Conservation (phyloP, 2,113 vertebrate genomes). For the Nannospalax galili region DNA sequence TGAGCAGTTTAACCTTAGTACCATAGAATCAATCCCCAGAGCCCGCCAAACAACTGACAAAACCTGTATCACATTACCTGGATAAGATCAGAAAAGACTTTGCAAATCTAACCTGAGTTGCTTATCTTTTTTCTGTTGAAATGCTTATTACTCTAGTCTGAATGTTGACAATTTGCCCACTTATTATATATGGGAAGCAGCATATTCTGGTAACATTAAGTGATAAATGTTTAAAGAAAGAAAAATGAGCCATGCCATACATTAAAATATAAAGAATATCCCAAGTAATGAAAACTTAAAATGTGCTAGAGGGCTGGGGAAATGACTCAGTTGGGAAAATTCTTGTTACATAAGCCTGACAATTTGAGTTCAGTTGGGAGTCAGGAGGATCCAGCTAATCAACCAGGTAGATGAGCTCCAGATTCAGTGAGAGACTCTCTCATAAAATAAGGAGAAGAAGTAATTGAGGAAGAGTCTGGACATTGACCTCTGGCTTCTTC, state of each 20-base stretch:
- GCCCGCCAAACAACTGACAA: constrained; percentile 20
- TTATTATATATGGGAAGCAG: constrained; percentile 6
- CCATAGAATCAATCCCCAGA: not conserved
- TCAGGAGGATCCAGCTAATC: too few relatives aligned
- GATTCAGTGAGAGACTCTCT: not conserved
- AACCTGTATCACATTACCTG: not conserved
- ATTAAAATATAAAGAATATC: constrained; percentile 8
- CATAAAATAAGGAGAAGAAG: not conserved
- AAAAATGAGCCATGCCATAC: not conserved
- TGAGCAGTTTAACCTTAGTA: constrained; percentile 20
- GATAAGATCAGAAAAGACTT: constrained; percentile 4
- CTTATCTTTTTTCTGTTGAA: not conserved
- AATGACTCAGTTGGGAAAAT: not conserved
- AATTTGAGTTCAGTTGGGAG: not conserved
- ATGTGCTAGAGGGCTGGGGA: not conserved
- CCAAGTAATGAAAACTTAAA: constrained; percentile 18
- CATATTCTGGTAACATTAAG: not conserved
- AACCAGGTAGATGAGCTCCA: not conserved
- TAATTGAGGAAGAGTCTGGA: not conserved
- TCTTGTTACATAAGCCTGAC: not conserved
- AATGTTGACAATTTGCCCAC: not conserved
- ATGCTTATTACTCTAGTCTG: not conserved
- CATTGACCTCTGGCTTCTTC: too few relatives aligned
- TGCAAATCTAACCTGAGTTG: not conserved
- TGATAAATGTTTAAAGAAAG: not conserved